A percentile compares a stretch with the other conserved stretches of the same genome.
Conservation (phyloP, 2,797 vertebrate genomes). For the Centropyge bicolor region DNA sequence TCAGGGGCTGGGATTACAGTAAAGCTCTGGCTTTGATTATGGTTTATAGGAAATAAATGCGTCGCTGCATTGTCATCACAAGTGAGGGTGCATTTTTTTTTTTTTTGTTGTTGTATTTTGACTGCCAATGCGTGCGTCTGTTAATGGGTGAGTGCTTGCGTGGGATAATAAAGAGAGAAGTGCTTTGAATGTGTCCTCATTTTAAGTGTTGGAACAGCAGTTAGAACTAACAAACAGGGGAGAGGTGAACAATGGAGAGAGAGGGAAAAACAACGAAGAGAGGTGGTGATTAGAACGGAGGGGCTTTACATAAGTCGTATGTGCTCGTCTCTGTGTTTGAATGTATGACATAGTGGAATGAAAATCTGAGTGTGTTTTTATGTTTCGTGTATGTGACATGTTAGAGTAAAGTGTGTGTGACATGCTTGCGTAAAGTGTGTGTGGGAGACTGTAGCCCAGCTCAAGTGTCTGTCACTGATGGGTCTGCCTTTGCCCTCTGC, state of each 20-base stretch:
- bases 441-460: slow-evolving; percentile 67
- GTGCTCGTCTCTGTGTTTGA: background rate
- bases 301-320: slow-evolving; percentile 30
- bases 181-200: slow-evolving; percentile 58
- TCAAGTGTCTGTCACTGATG: slow-evolving; percentile 66
- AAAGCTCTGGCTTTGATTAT: slow-evolving; percentile 4
- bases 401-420: slow-evolving; percentile 46
- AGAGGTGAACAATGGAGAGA: slow-evolving; percentile 49
- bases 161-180: slow-evolving; percentile 63
- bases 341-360: slow-evolving; percentile 15
- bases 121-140: slow-evolving; percentile 24
- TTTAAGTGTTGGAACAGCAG: slow-evolving; percentile 58
- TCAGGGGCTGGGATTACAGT: slow-evolving; percentile 7
- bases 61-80: slow-evolving; percentile 4
- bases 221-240: slow-evolving; percentile 45
- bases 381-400: slow-evolving; percentile 54
- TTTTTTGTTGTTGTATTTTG: slow-evolving; percentile 33
- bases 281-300: slow-evolving; percentile 13
- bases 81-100: slow-evolving; percentile 14
- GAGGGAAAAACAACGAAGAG: background rate
- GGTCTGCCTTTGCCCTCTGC: slow-evolving; percentile 67
- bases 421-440: slow-evolving; percentile 48
- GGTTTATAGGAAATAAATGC: background rate
- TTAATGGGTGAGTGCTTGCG: slow-evolving; percentile 42
- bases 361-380: slow-evolving; percentile 25